phyloP scores from a whole-genome alignment of 2,888 invertebrate genomes.

The Caenorhabditis sulstoni region DNA sequence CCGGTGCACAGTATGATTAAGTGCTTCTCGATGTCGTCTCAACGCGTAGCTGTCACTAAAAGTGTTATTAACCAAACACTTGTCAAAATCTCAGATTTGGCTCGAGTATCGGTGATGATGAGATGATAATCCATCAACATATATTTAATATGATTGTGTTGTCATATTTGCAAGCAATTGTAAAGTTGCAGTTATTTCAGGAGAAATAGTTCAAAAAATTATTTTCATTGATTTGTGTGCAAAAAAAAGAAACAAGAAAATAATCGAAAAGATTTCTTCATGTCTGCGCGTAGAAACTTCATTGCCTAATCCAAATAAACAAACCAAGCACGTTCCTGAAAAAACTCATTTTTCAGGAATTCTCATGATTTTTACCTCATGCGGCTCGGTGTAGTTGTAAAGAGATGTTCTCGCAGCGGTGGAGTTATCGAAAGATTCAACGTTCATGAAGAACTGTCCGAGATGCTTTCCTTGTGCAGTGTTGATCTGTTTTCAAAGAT shows the following conservation, averaged over 20 bases:
- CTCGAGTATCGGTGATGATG: no score
- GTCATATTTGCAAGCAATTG: no score
- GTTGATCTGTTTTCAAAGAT: constrained; percentile 50
- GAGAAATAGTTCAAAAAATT: no score
- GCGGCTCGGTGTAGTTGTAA: constrained; percentile 44
- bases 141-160: not conserved
- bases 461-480: constrained; percentile 3
- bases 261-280: no score
- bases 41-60: constrained; percentile 13
- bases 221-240: no score
- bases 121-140: no score
- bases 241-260: no score
- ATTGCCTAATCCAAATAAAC: constrained; percentile 40
- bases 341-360: not conserved
- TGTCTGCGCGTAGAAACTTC: no score
- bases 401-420: constrained; percentile 35
- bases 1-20: constrained; percentile 27
- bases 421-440: constrained; percentile 37
- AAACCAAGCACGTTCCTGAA: constrained; percentile 54
- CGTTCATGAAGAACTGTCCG: constrained; percentile 44
- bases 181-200: no score
- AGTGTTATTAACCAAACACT: constrained; percentile 31
- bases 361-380: not conserved
- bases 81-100: not conserved
- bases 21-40: constrained; percentile 41